phyloP scores from a whole-genome alignment of 2,797 vertebrate genomes.

The Sebastes vulpes region DNA sequence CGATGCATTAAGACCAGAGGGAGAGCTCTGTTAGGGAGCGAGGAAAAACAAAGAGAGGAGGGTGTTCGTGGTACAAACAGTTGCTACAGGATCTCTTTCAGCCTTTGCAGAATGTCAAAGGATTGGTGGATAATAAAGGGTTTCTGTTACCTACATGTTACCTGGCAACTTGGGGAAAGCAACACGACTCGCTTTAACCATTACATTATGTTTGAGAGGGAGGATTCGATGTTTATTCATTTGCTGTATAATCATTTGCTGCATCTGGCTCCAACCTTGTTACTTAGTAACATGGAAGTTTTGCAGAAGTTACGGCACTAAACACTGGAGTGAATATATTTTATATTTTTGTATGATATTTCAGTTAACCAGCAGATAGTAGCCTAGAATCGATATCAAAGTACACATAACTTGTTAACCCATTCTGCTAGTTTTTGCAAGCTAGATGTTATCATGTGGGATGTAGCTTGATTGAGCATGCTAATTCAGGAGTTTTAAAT shows the following conservation, averaged over 20 bases:
- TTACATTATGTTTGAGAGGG: background rate
- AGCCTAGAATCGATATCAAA: no score
- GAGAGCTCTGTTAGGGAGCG: conserved; percentile 12
- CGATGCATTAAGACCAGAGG: conserved; percentile 54
- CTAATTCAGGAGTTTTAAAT: background rate
- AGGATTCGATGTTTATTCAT: conserved; percentile 1
- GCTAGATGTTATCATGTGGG: background rate
- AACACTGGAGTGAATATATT: background rate
- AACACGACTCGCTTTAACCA: background rate
- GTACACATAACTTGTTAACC: background rate
- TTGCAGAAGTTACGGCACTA: background rate
- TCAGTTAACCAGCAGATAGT: no score
- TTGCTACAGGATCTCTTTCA: conserved; percentile 14
- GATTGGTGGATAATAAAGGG: background rate
- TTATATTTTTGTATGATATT: no score
- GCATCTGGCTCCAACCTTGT: conserved; percentile 9
- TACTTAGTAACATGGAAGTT: conserved; percentile 38
- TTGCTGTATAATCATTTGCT: conserved; percentile 12
- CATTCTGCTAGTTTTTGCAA: background rate
- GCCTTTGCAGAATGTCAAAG: conserved; percentile 1
- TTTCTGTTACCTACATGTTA: conserved; percentile 22
- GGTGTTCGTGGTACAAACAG: conserved; percentile 21
- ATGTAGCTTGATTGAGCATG: background rate
- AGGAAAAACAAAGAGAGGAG: conserved; percentile 29
- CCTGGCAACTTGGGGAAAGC: conserved; percentile 26